These are phyloP conservation scores for Drosophila prostipennis DNA, from an alignment of 2,888 invertebrate genomes.

Conservation along the genomic window DNA sequence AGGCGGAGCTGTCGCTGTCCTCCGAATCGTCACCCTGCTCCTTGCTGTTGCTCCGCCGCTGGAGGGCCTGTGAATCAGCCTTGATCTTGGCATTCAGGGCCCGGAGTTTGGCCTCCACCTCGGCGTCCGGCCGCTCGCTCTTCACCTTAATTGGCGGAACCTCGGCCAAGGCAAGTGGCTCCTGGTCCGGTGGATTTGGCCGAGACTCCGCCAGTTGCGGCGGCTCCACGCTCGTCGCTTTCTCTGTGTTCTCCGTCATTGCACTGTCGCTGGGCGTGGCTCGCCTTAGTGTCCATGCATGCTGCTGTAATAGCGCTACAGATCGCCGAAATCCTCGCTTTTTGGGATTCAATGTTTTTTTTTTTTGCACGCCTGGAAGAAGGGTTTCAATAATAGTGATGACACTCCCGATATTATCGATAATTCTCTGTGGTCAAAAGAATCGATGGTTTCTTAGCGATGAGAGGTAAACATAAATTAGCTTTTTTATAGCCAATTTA, in stretches of 20 bases:
- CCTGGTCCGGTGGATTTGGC: conserved; percentile 12
- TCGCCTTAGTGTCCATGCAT: conserved; percentile 17
- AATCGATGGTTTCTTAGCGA: not conserved
- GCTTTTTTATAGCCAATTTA: too few relatives aligned
- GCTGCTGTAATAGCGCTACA: not conserved
- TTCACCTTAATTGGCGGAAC: conserved; percentile 69
- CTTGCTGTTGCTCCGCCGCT: conserved; percentile 4
- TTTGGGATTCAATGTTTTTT: conserved; percentile 21
- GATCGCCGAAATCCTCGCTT: not conserved
- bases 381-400: conserved; percentile 24
- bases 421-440: not conserved
- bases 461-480: not conserved
- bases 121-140: conserved; percentile 80
- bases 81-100: conserved; percentile 56
- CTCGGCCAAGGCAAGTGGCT: not conserved
- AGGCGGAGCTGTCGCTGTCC: conserved; percentile 24
- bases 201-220: conserved; percentile 20
- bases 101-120: conserved; percentile 79
- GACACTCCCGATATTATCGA: not conserved
- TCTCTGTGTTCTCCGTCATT: conserved; percentile 61
- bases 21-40: conserved; percentile 22
- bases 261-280: conserved; percentile 25
- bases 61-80: conserved; percentile 30
- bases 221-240: conserved; percentile 37
- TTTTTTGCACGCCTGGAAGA: conserved; percentile 45